phyloP scores from a whole-genome alignment of 2,888 invertebrate species.

The Archips crataeganus region DNA sequence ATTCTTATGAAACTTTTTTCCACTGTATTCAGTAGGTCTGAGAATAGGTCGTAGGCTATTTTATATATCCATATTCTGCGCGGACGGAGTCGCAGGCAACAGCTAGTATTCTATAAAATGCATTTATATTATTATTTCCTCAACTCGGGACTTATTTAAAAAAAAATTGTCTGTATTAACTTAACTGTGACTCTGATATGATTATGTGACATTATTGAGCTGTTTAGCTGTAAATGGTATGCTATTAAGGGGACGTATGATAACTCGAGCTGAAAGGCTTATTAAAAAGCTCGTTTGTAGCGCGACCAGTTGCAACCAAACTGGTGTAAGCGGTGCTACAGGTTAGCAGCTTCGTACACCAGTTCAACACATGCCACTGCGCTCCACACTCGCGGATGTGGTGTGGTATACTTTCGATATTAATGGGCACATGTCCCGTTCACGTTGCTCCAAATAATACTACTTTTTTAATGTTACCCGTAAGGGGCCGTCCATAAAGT shows the following conservation, averaged over 20 bases:
- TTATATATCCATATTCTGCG: too few species aligned
- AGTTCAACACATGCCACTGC: constrained; percentile 72
- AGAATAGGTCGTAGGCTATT: too few species aligned
- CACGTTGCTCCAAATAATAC: constrained; percentile 52
- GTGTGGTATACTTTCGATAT: constrained; percentile 81
- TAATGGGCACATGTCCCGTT: constrained; percentile 75
- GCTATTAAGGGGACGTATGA: constrained; percentile 49
- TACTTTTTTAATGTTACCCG: constrained; percentile 21
- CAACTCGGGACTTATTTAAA: background rate
- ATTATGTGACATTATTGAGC: constrained; percentile 41
- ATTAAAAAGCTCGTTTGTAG: constrained; percentile 71
- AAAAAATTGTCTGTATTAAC: background rate
- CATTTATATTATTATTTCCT: too few species aligned
- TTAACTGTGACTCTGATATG: constrained; percentile 28
- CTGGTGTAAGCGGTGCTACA: constrained; percentile 70
- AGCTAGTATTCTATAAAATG: too few species aligned
- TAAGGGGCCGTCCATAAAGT: too few species aligned
- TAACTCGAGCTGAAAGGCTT: constrained; percentile 68
- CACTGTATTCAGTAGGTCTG: too few species aligned
- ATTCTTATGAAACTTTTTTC: too few species aligned
- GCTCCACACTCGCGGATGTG: constrained; percentile 75
- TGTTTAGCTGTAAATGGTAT: constrained; percentile 41
- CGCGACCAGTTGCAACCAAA: constrained; percentile 73
- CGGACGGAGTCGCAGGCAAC: too few species aligned
- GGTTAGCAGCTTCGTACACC: constrained; percentile 62